A percentile compares a stretch with the other conserved stretches of the same genome.
Conservation (phyloP, 2,113 vertebrate genomes). For the Tachysurus fulvidraco region DNA sequence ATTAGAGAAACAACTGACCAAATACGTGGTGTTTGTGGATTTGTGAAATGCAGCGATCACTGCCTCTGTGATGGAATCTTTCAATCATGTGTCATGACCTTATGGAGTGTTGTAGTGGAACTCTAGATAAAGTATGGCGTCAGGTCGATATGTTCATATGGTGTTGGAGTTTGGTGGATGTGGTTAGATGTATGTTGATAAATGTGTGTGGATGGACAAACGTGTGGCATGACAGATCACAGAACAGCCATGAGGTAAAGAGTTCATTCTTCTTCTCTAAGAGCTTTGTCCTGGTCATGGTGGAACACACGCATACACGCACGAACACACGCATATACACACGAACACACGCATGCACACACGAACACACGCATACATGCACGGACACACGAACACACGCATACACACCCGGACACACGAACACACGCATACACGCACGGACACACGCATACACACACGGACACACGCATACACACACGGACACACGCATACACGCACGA, state of each 20-base stretch:
- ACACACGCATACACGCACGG: too few species aligned
- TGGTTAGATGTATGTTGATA: background rate
- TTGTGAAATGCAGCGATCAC: conserved; percentile 20
- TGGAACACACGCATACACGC: too few species aligned
- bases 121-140: background rate
- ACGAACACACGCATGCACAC: too few species aligned
- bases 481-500: background rate
- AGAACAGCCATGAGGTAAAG: background rate
- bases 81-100: background rate
- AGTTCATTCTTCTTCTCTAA: background rate
- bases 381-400: too few species aligned
- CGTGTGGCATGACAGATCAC: background rate
- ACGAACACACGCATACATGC: too few species aligned
- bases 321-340: too few species aligned
- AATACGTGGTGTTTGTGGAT: conserved; percentile 11
- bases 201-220: background rate
- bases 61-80: conserved; percentile 21
- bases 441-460: background rate
- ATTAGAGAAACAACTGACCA: background rate
- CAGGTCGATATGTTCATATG: background rate
- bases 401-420: too few species aligned
- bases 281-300: background rate
- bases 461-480: background rate
- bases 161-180: background rate
- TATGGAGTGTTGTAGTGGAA: background rate